A percentile compares a stretch with the other conserved stretches of the same genome.
These are phyloP conservation scores for Toxotes jaculatrix DNA, from an alignment of 2,113 vertebrate species.

Conservation along the genomic window DNA sequence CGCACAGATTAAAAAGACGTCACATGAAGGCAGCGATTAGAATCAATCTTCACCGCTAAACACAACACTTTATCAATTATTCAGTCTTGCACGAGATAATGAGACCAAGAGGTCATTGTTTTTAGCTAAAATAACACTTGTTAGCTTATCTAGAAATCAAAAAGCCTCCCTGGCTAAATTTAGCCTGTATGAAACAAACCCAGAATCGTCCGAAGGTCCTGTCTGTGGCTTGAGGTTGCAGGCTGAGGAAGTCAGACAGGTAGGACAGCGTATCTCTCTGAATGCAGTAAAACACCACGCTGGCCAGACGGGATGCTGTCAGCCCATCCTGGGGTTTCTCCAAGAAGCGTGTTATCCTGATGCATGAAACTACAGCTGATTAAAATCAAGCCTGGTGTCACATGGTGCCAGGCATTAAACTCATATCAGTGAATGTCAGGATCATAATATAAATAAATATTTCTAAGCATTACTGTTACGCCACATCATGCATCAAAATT, in stretches of 20 bases:
- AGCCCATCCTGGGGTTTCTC: constrained; percentile 83
- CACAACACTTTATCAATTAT: too few species aligned
- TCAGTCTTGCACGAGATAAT: too few species aligned
- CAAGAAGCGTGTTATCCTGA: constrained; percentile 83
- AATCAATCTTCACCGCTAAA: too few species aligned
- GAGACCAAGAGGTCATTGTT: too few species aligned
- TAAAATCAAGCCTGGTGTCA: not conserved
- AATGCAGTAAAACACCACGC: constrained; percentile 89
- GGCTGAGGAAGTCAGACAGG: constrained; percentile 80
- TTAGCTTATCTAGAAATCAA: not conserved
- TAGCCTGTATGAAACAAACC: constrained; percentile 65
- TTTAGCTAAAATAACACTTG: not conserved
- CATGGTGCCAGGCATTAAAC: not conserved
- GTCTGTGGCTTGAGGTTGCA: constrained; percentile 67
- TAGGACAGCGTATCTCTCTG: constrained; percentile 73
- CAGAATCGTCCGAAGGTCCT: constrained; percentile 84
- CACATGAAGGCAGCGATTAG: too few species aligned
- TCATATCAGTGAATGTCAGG: too few species aligned
- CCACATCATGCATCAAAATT: not conserved
- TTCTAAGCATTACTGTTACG: too few species aligned
- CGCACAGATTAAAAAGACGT: not conserved
- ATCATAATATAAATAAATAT: not conserved
- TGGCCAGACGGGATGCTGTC: constrained; percentile 84
- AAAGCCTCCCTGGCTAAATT: not conserved
- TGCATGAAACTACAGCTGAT: not conserved